Conservation (phyloP, 2,888 invertebrate genomes). For the Diplazon laetatorius region DNA sequence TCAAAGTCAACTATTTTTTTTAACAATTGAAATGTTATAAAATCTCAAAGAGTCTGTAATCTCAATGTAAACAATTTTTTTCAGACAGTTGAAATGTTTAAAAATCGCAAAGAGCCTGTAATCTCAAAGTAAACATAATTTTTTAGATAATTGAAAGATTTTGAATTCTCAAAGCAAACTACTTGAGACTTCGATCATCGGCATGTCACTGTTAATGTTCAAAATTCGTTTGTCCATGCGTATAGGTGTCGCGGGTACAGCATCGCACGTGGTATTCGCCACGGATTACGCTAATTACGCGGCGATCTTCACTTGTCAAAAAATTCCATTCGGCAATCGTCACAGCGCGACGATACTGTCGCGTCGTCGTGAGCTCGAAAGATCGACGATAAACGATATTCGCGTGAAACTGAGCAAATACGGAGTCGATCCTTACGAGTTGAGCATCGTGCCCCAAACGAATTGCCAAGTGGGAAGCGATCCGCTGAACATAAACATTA, state of each 20-base stretch:
- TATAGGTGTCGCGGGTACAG: constrained; percentile 89
- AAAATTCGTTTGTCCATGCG: too few species aligned
- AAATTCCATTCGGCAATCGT: constrained; percentile 89
- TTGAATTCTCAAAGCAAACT: too few species aligned
- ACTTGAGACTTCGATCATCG: not conserved
- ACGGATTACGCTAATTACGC: constrained; percentile 91
- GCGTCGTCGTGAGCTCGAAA: constrained; percentile 88
- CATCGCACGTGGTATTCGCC: constrained; percentile 88
- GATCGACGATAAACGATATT: constrained; percentile 88
- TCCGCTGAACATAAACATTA: constrained; percentile 87
- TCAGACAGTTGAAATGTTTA: too few species aligned
- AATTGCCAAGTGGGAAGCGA: constrained; percentile 87
- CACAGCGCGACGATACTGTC: constrained; percentile 92
- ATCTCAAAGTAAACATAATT: too few species aligned
- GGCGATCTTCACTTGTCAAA: constrained; percentile 91
- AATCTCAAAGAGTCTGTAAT: too few species aligned
- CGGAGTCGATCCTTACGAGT: constrained; percentile 90
- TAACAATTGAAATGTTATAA: too few species aligned
- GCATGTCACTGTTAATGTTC: not conserved
- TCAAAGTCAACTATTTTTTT: too few species aligned
- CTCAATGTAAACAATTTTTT: too few species aligned
- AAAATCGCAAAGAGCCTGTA: too few species aligned
- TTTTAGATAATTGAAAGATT: too few species aligned
- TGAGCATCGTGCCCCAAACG: constrained; percentile 89
- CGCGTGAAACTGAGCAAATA: constrained; percentile 86